Percentiles rank a stretch among this genome's conserved stretches.
These are phyloP conservation scores for Coleophora flavipennella DNA, from an alignment of 2,888 invertebrate species.

Conservation along the genomic window DNA sequence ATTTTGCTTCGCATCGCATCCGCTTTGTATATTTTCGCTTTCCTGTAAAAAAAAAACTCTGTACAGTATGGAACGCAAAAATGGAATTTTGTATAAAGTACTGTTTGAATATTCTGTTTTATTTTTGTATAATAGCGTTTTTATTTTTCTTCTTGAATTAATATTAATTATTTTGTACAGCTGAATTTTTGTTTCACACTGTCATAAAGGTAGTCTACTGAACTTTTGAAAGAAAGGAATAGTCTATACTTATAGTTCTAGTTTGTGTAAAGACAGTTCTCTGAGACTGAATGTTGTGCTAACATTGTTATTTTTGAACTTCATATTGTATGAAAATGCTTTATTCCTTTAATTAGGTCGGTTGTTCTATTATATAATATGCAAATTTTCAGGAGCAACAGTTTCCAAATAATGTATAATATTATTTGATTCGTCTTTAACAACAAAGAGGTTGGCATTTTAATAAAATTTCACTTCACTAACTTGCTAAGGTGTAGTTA, in stretches of 20 bases:
- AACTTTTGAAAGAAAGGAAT: constrained; percentile 6
- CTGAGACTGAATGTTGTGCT: constrained; percentile 1
- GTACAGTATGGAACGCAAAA: constrained; percentile 20
- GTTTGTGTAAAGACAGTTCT: constrained; percentile 11
- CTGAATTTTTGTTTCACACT: constrained; percentile 50
- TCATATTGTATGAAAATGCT: constrained; percentile 1
- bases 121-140: constrained; percentile 55
- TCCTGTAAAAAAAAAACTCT: constrained; percentile 3
- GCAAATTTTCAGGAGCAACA: too few species aligned
- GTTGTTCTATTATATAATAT: too few species aligned
- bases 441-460: too few species aligned
- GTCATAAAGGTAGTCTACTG: constrained; percentile 12
- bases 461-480: too few species aligned
- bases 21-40: too few species aligned
- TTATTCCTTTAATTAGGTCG: constrained; percentile 6
- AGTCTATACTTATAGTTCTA: constrained; percentile 1
- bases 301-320: not conserved
- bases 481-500: too few species aligned
- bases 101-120: constrained; percentile 34
- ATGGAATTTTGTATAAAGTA: constrained; percentile 32
- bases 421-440: too few species aligned
- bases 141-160: constrained; percentile 31
- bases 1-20: not conserved
- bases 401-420: too few species aligned
- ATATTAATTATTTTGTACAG: constrained; percentile 42